Base-by-base conservation (phyloP, 2,888 invertebrate species). In the Tetrapedia diversipes region DNA sequence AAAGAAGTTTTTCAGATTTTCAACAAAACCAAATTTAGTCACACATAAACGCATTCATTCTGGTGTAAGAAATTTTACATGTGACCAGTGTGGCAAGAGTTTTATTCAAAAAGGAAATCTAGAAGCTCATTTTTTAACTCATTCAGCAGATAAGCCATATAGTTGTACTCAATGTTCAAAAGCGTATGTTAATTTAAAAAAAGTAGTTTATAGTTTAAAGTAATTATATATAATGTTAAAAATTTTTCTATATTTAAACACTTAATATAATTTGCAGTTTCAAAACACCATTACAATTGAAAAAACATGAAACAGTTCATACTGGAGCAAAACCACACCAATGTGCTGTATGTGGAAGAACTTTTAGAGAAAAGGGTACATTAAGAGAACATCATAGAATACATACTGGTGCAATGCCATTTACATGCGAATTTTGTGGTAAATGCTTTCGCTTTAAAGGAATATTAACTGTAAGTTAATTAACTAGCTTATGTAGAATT, bases 331-430 rank as follows among this genome's bases (percentile, higher is more conserved):
- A 94, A 86, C 94, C 94, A 0, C 94, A 94, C 86, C 93, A 93
- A 84, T 95, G 95, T 83, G 93, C 94, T 65, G 93, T 93, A 39
- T 95, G 95, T 83, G 94, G 94, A 0, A 91, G 94, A 79, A 93
- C 93, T 60, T 95, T 95, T 86, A 92, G 96, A 11, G 94, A 96
- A 77, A 94, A 95, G 64, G 95, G 95, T 47, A 95, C 96, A 22
- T 91, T 96, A 64, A 94, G 95, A 59, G 95, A 96, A 19, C 96
- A 96, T 87, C 94, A 95, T 87, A 94, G 96, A 37, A 95, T 96
- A 16, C 96, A 96, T 82, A 96, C 96, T 0, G 96, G 96, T 8
- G 95, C 95, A 0, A 95, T 96, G 95, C 96, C 96, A 1, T 95
- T 95, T 82, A 93, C 94, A 1, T 96, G 96, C 83, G 95, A 95